phyloP scores from a whole-genome alignment of 2,113 vertebrate species.

The Myiagra hebetior region DNA sequence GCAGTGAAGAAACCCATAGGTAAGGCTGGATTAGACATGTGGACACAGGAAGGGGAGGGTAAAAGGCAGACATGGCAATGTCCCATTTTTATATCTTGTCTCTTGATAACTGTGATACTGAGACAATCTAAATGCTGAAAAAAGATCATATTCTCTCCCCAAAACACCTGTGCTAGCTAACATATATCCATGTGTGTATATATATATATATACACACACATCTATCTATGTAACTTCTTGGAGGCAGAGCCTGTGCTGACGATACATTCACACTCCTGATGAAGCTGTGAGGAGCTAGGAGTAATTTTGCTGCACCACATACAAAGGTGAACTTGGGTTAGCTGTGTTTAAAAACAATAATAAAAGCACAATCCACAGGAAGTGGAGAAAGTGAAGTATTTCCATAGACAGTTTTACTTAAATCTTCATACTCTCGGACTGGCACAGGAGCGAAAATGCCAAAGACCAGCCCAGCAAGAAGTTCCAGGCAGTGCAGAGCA shows the following conservation, averaged over 20 bases:
- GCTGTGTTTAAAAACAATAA: background rate
- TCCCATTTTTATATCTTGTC: background rate
- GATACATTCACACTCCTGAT: background rate
- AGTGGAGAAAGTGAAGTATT: background rate
- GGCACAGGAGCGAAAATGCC: background rate
- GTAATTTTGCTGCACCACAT: background rate
- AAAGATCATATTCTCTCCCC: background rate
- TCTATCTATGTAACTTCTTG: background rate
- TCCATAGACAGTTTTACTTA: background rate
- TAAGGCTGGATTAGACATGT: background rate
- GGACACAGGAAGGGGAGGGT: rapidly evolving
- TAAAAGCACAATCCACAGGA: background rate
- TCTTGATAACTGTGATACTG: background rate
- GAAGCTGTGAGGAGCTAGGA: background rate
- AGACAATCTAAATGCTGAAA: background rate
- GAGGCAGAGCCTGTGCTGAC: background rate
- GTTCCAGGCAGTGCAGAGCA: background rate
- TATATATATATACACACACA: background rate
- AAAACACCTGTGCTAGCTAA: background rate
- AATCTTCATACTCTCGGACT: background rate
- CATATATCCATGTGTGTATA: background rate
- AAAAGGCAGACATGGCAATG: background rate
- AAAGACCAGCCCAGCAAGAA: background rate
- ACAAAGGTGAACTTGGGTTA: background rate
- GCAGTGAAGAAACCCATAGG: background rate